Conservation (phyloP, 2,797 vertebrate species). For the Apogon hyalosoma region DNA sequence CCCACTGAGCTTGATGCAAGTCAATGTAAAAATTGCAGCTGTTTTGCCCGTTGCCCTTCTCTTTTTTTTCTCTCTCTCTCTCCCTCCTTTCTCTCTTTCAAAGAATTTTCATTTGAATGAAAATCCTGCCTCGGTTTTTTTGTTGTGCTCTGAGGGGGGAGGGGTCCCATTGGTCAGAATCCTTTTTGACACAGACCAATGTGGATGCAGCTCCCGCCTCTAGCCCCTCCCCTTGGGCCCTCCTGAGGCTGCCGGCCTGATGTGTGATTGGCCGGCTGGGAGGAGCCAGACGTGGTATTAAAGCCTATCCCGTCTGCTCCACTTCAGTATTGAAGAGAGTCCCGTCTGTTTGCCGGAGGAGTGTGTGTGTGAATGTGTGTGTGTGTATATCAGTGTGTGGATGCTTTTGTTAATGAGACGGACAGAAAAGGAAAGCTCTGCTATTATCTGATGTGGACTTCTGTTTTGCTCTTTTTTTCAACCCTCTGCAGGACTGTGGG, state of each 20-base stretch:
- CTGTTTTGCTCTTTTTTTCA: slow-evolving; percentile 23
- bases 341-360: slow-evolving; percentile 44
- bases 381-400: slow-evolving; percentile 38
- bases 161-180: slow-evolving; percentile 77
- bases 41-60: slow-evolving; percentile 60
- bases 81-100: slow-evolving; percentile 74
- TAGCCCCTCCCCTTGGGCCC: slow-evolving; percentile 53
- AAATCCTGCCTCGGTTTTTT: slow-evolving; percentile 81
- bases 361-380: slow-evolving; percentile 26
- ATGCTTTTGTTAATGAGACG: slow-evolving; percentile 51
- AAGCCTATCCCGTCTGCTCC: slow-evolving; percentile 78
- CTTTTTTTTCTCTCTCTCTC: slow-evolving; percentile 15
- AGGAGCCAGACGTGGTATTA: slow-evolving; percentile 79
- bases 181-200: slow-evolving; percentile 74
- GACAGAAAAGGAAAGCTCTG: slow-evolving; percentile 20
- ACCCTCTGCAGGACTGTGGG: slow-evolving; percentile 53
- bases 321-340: slow-evolving; percentile 74
- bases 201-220: slow-evolving; percentile 39
- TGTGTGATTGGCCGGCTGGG: slow-evolving; percentile 79
- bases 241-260: slow-evolving; percentile 44
- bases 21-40: slow-evolving; percentile 82
- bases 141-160: slow-evolving; percentile 78
- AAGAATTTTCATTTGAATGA: slow-evolving; percentile 87
- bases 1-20: slow-evolving; percentile 77
- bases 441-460: slow-evolving; percentile 57